Evolutionary conservation across 2,797 vertebrate genomes (phyloP).

Genomic region (Phrynocephalus forsythii): DNA sequence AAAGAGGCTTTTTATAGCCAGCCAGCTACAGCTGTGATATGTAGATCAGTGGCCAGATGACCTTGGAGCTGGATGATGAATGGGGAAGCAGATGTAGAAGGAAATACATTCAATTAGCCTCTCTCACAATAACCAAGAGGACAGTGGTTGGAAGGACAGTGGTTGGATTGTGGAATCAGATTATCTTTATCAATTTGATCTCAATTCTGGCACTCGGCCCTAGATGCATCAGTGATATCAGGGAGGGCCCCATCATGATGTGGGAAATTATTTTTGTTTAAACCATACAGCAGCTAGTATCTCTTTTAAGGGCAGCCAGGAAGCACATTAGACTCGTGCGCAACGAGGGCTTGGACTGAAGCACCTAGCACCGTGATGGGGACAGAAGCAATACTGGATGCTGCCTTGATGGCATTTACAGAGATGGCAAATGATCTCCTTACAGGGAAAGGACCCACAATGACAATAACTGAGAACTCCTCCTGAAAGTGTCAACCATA

Average conservation of each 20-base stretch:
- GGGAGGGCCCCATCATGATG: not conserved
- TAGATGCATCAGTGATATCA: not conserved
- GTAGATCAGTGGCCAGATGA: not conserved
- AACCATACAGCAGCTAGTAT: not conserved
- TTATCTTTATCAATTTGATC: not conserved
- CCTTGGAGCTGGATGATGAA: not conserved
- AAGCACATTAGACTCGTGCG: not conserved
- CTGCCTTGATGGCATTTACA: not conserved
- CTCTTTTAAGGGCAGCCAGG: not conserved
- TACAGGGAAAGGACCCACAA: not conserved
- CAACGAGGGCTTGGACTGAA: not conserved
- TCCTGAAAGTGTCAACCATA: not conserved
- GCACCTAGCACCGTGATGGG: not conserved
- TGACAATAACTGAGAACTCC: not conserved
- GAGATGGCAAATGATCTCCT: too few relatives aligned
- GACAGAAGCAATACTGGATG: not conserved
- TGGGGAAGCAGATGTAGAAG: not conserved
- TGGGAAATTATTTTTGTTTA: not conserved
- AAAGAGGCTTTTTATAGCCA: too few relatives aligned
- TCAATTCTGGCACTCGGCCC: too few relatives aligned
- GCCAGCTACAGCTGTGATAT: not conserved
- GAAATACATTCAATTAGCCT: not conserved
- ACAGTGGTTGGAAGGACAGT: not conserved
- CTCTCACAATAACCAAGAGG: not conserved
- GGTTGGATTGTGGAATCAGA: not conserved